phyloP scores from a whole-genome alignment of 2,888 invertebrate species.

The Xanthorhoe designata region DNA sequence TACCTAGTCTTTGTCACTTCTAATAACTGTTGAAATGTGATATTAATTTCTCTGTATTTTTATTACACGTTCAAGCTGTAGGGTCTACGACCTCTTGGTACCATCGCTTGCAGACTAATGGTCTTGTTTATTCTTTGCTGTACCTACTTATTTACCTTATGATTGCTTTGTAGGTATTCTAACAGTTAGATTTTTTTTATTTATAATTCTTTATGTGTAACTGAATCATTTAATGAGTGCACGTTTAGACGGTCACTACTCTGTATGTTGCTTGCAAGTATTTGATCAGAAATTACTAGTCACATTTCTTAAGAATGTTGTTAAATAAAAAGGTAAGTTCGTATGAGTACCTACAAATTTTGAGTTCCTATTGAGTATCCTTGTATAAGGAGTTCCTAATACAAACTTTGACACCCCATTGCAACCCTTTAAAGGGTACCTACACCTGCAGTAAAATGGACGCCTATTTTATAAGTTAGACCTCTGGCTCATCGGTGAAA shows the following conservation, averaged over 20 bases:
- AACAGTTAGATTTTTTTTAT: constrained; percentile 29
- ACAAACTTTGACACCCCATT: too few relatives aligned
- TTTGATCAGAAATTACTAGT: too few relatives aligned
- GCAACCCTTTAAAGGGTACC: too few relatives aligned
- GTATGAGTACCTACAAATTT: too few relatives aligned
- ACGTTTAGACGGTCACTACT: background rate
- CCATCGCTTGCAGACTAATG: constrained; percentile 13
- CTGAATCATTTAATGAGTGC: constrained; percentile 2
- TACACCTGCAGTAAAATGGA: too few relatives aligned
- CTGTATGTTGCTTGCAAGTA: too few relatives aligned
- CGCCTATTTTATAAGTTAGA: too few relatives aligned
- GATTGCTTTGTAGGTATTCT: constrained; percentile 10
- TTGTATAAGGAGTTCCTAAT: too few relatives aligned
- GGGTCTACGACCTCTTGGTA: constrained; percentile 8
- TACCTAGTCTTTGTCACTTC: constrained; percentile 7
- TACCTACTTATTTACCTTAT: constrained; percentile 18
- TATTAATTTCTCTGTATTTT: background rate
- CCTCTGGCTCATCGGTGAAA: too few relatives aligned
- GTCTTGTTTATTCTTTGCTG: constrained; percentile 1
- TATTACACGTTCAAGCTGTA: background rate
- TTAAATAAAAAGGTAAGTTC: too few relatives aligned
- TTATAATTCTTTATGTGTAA: constrained; percentile 5
- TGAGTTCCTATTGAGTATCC: too few relatives aligned
- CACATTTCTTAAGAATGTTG: too few relatives aligned
- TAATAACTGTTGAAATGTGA: background rate